Evolutionary conservation across 2,113 vertebrate genomes (phyloP).

Genomic region (Sebastes fasciatus): DNA sequence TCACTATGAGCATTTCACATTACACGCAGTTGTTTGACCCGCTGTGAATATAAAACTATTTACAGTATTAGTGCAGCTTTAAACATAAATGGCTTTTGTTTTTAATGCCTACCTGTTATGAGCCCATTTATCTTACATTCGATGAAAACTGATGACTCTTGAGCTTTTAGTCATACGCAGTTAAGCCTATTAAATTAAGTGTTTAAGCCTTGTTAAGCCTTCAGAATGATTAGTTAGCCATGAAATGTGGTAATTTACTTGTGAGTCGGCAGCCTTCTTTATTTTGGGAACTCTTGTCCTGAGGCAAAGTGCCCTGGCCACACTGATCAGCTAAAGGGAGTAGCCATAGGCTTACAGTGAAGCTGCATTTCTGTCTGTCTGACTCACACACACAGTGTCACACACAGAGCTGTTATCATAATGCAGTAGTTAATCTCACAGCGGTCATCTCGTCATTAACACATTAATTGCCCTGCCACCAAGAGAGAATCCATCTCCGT

Average conservation of each 20-base stretch:
- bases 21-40: not conserved
- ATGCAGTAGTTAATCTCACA: conserved; percentile 22
- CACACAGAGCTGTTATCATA: conserved; percentile 3
- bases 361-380: conserved; percentile 7
- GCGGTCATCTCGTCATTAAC: conserved; percentile 52
- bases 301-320: conserved; percentile 18
- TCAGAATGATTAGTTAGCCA: conserved; percentile 58
- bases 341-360: not conserved
- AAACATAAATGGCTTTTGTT: not conserved
- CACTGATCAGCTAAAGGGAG: conserved; percentile 11
- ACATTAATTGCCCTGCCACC: conserved; percentile 40
- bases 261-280: conserved; percentile 31
- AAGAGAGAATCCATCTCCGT: conserved; percentile 22
- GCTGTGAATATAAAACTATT: not conserved
- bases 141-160: conserved; percentile 56
- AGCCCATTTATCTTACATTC: conserved; percentile 28
- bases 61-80: not conserved
- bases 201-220: conserved; percentile 61
- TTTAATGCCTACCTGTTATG: conserved; percentile 21
- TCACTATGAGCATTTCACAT: not conserved
- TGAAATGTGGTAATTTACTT: conserved; percentile 49
- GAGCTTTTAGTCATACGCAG: conserved; percentile 44
- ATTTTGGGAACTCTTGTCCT: conserved; percentile 11
- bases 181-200: conserved; percentile 62
- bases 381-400: not conserved